Base-by-base conservation (phyloP, 2,888 invertebrate genomes). In the Odontothrips loti region DNA sequence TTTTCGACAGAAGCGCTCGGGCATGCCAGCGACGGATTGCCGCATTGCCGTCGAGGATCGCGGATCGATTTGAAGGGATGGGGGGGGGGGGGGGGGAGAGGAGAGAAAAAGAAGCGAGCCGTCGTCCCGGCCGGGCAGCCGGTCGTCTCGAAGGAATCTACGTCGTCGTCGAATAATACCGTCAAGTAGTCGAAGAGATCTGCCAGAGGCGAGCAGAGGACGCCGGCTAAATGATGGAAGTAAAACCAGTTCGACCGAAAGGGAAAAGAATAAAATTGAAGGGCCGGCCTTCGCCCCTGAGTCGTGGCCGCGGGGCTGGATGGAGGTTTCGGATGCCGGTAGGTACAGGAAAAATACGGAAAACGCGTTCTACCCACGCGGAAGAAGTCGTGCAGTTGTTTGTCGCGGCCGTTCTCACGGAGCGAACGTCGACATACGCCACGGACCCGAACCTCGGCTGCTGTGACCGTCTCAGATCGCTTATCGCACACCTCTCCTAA, bases 211-310 rank as follows among this genome's bases (percentile, higher is more conserved):
- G 58, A 2, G 6, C 51, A 10, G 51, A 12, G 51, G 51, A 17
- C 23, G 68, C 68, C 68, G 68, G 68, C 68, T 75, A 75, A 75
- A 75, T 75, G 68, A 75, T 75, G 68, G 68, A 75, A 75, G 58
- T 58, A 58, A 20, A 58, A 58, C 58, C 58, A 58, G 58, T 58
- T 58, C 68, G 27, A 75, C 68, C 68, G 68, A 75, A 23, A 12
- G 27, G 68, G 23, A 58, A 58, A 58, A 58, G 10, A 51, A 51
- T 20, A 58, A 58, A 58, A 58, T 58, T 43, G 58, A 20, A 58
- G 58, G 17, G 68, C 23, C 34, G 34, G 34, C 34, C 34, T 43
- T 43, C 34, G 34, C 34, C 34, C n/a, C n/a, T n/a, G n/a, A n/a
- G 4, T 15, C 20, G 15, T 20, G 58, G 6, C 1, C 20, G 58